Evolutionary conservation across 2,888 invertebrate genomes (phyloP).

Genomic region (Stenotaenia linearis): DNA sequence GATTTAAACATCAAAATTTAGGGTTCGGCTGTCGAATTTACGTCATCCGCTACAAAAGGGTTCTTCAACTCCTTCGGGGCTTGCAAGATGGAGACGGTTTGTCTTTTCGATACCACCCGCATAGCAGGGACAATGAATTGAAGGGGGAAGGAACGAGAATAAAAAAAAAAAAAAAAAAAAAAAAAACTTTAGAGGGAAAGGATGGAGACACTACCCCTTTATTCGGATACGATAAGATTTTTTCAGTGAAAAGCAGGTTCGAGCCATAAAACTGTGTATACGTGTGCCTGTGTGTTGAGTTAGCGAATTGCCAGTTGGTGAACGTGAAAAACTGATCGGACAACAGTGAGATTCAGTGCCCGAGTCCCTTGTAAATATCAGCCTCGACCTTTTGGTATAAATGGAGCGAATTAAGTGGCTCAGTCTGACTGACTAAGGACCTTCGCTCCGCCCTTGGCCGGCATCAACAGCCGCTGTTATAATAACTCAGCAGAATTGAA

Average conservation of each 20-base stretch:
- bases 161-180: background rate
- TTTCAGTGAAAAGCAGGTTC: background rate
- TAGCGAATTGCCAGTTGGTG: conserved; percentile 16
- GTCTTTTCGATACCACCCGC: conserved; percentile 24
- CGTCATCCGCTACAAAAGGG: conserved; percentile 12
- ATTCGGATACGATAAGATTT: conserved; percentile 16
- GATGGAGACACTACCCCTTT: conserved; percentile 6
- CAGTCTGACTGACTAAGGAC: background rate
- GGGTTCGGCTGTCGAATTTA: background rate
- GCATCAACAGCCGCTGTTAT: background rate
- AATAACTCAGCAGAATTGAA: conserved; percentile 2
- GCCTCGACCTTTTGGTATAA: background rate
- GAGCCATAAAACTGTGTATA: background rate
- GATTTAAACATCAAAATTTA: background rate
- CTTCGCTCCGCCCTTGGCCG: conserved; percentile 5
- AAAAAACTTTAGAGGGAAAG: background rate
- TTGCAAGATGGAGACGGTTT: conserved; percentile 8
- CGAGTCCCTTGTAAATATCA: conserved; percentile 7
- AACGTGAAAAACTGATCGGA: conserved; percentile 9
- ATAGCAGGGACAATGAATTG: conserved; percentile 7
- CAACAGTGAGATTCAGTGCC: conserved; percentile 10
- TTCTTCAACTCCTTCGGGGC: background rate
- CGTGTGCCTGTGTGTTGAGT: conserved; percentile 1
- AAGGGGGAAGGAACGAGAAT: background rate
- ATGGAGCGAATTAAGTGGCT: background rate